These are phyloP conservation scores for Sapajus apella DNA, from an alignment of 2,113 vertebrate genomes.

Conservation along the genomic window DNA sequence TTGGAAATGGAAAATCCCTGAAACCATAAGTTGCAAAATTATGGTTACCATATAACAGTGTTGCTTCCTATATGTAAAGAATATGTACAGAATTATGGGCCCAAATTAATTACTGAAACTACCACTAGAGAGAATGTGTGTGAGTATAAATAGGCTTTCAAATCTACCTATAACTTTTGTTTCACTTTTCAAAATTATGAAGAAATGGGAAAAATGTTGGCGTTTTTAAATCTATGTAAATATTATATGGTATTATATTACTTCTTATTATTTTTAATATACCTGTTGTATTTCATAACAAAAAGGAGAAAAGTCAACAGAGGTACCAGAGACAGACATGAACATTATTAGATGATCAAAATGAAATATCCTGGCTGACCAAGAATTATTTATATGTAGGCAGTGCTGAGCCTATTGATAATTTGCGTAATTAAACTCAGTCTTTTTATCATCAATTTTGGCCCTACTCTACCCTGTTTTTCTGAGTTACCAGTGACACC, in stretches of 20 bases:
- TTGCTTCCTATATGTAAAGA: not conserved
- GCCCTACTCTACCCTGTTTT: not conserved
- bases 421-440: not conserved
- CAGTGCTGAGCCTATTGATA: not conserved
- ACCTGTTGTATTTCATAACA: not conserved
- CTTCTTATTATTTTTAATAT: not conserved
- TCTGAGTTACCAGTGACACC: not conserved
- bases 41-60: not conserved
- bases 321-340: not conserved
- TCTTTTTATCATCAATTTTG: not conserved
- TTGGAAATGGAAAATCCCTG: not conserved
- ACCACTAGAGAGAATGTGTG: too few relatives aligned
- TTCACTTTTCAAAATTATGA: not conserved
- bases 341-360: not conserved
- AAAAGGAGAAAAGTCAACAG: not conserved
- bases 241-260: not conserved
- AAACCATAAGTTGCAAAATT: not conserved
- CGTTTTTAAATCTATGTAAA: not conserved
- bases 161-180: not conserved
- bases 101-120: not conserved
- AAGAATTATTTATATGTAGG: not conserved
- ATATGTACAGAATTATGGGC: not conserved
- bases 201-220: not conserved
- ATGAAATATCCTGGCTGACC: not conserved
- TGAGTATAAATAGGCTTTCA: not conserved